Base-by-base conservation (phyloP, 92 coral and sea anemone genomes). In the Paramuricea clavata region DNA sequence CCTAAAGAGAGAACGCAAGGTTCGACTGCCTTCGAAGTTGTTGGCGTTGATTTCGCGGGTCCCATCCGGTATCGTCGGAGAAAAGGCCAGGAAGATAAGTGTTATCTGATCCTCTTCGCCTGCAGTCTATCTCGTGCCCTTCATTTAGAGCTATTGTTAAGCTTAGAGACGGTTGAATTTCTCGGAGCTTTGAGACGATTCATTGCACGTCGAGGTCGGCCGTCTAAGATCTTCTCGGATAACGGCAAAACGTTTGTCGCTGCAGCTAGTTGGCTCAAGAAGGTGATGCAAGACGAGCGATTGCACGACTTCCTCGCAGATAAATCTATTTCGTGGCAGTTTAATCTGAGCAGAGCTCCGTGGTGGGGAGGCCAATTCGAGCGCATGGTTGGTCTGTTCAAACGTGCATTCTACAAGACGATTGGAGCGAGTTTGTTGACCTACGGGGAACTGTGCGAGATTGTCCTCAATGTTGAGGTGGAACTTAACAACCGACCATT, bases 171-270 rank as follows among this genome's bases (percentile, higher is more conserved):
- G 70, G 70, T 62, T 62, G 70, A 25, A 31, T 62, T 62, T 28
- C 21, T 62, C 6, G 70, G 70, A 62, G 70, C 70, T 25, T 62
- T 62, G 70, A 62, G 6, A 31, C 70, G 70, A 11, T 62, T 62
- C 70, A 62, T 62, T 28, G 70, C 70, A 2, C 70, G 70, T 28
- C 70, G 70, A 19, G 70, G 70, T 22, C 33, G 70, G 21, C 70
- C 70, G 21, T 19, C 70, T 10, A 62, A 28, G 70, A 62, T 62
- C 33, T 62, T 19, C 21, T 62, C 70, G 0, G 70, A 62, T 28
- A 62, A 62, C 70, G 70, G 34, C 70, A 62, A 62, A 62, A 62
- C 70, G 70, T 62, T 25, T 62, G 70, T 62, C 35, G 70, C 70
- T 25, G 70, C 70, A 1, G 70, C 70, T 31, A 5, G 35, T 31